Base-by-base conservation (phyloP, 2,113 vertebrate species). In the Nesoenas mayeri region DNA sequence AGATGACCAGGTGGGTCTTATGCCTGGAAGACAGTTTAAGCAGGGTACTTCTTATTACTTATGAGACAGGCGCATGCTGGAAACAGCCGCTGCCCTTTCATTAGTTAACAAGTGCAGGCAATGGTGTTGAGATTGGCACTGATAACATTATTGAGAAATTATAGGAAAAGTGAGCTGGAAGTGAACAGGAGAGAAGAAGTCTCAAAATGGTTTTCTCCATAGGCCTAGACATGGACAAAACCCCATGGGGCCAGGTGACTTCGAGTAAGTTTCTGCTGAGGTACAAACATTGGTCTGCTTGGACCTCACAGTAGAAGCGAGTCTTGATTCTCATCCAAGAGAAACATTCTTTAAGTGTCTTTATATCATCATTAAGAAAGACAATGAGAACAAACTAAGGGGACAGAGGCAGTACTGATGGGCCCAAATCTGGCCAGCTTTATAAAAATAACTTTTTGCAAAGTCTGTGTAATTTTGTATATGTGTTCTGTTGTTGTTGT, bases 321-420 rank as follows among this genome's bases (percentile, higher is more conserved):
- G 57, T 80, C 70, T 89, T 92, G 83, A 91, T 84, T 91, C 28
- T 25, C 38, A 79, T 87, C 89, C 95, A 91, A 95, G 26, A 79
- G 20, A 89, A 89, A 87, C 86, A 85, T 75, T 91, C 79, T 70
- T 31, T 86, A 93, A 79, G 73, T 92, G 73, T 95, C 96, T 85
- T 84, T 93, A 92, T 86, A 96, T 95, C 85, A 96, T 85, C 92
- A 47, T 95, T 95, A 95, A 91, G 57, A 95, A 87, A 85, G 94
- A 95, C 88, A 96, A 79, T 77, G 62, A 93, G 88, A 93, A 90
- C 77, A 94, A 93, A 88, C 10, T 28, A 61, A 91, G 58, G 53
- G 71, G 86, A 87, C n/a, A 62, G 47, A 91, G 17, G n/a, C 53
- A 90, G 48, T 61, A 79, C 69, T 91, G 83, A 86, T 86, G 65